These are phyloP conservation scores for Etheostoma perlongum DNA, from an alignment of 2,797 vertebrate species.

Conservation along the genomic window DNA sequence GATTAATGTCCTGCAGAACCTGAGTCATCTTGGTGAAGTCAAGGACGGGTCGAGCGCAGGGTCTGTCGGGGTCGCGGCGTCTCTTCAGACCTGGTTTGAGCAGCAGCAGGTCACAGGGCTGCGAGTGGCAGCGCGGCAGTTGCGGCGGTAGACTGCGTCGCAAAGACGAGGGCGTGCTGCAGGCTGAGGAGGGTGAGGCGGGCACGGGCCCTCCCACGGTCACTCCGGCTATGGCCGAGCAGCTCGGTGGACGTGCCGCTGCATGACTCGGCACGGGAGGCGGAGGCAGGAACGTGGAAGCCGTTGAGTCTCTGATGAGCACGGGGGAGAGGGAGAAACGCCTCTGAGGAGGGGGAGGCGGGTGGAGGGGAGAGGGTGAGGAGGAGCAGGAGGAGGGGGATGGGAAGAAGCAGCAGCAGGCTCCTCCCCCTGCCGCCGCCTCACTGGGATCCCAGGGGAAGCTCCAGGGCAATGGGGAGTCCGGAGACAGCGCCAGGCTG, in stretches of 20 bases:
- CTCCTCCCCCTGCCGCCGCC: constrained; percentile 77
- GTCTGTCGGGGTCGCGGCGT: constrained; percentile 87
- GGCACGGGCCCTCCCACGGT: constrained; percentile 72
- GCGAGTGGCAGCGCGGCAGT: constrained; percentile 92
- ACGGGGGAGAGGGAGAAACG: constrained; percentile 93
- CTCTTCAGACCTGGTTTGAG: constrained; percentile 90
- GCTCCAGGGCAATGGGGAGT: constrained; percentile 88
- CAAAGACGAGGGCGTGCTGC: constrained; percentile 89
- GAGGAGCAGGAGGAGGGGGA: constrained; percentile 87
- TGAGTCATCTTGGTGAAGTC: constrained; percentile 93
- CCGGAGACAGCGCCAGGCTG: constrained; percentile 90
- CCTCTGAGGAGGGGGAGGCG: constrained; percentile 86
- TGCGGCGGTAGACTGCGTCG: constrained; percentile 88
- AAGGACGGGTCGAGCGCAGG: constrained; percentile 89
- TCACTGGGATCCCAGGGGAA: constrained; percentile 87
- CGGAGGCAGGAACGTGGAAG: constrained; percentile 86
- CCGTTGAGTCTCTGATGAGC: constrained; percentile 89
- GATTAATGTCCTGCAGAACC: constrained; percentile 61
- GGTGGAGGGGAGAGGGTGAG: constrained; percentile 86
- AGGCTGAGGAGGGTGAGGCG: constrained; percentile 89
- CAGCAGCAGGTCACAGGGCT: constrained; percentile 93
- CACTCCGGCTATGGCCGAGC: background rate
- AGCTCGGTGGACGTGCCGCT: constrained; percentile 72
- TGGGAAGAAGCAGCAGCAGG: constrained; percentile 86
- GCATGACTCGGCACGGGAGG: constrained; percentile 79